A percentile compares a stretch with the other conserved stretches of the same genome.
These are phyloP conservation scores for Nothocercus julius DNA, from an alignment of 2,113 vertebrate species.

Conservation along the genomic window DNA sequence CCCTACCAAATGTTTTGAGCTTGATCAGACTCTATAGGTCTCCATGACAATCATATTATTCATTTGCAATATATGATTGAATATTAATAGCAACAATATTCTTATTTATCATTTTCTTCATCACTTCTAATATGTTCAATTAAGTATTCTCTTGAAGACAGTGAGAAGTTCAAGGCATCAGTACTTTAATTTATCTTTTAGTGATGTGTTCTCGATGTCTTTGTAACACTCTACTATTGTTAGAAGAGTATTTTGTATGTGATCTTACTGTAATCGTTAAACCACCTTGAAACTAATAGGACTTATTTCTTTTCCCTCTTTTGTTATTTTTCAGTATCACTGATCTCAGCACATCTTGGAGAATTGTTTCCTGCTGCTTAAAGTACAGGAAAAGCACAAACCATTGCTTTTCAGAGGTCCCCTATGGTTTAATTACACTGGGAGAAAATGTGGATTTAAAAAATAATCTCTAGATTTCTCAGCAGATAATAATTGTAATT, in stretches of 20 bases:
- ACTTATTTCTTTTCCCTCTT: neutral
- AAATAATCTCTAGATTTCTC: neutral
- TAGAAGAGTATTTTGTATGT: neutral
- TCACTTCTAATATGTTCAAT: neutral
- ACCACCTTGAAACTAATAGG: neutral
- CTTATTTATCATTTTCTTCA: neutral
- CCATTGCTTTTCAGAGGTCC: neutral
- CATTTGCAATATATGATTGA: neutral
- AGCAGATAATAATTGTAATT: neutral
- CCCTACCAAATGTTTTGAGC: neutral
- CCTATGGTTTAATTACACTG: neutral
- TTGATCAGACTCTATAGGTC: neutral
- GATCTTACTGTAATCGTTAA: neutral
- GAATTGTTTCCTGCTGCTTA: neutral
- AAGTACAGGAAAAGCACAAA: neutral
- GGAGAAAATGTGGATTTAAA: neutral
- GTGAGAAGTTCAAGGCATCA: neutral
- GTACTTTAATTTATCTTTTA: neutral
- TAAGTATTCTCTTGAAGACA: neutral
- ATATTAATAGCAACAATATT: neutral
- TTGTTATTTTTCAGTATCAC: neutral
- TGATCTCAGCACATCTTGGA: neutral
- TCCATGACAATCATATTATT: neutral
- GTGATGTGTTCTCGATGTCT: neutral
- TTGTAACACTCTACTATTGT: neutral